Evolutionary conservation across 2,113 vertebrate genomes (phyloP), one percentile per base, ranked within the genome.

Genomic region (Meleagris gallopavo): DNA sequence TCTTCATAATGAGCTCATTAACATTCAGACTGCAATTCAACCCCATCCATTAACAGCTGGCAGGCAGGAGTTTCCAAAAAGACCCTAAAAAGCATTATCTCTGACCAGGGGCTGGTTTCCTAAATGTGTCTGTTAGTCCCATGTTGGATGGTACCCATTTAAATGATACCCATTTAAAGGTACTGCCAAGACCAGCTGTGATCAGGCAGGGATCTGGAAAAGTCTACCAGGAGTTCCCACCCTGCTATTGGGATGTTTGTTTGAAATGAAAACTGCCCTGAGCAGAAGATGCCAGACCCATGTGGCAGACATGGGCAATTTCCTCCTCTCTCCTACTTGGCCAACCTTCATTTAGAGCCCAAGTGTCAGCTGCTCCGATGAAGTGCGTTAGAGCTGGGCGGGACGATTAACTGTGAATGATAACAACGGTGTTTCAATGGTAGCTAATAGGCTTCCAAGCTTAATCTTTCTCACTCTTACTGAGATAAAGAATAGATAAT

Each of bases 1-100:
- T 7, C 55, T 84, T 97, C 92, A 91, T 96, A 97, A 96, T 90
- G 93, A 78, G 62, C 85, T 95, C 92, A 95, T 97, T 96, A 97
- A 94, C 93, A 95, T 96, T 95, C 90, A 83, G 86, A 60, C 70
- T 67, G 90, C 86, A 86, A 78, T 95, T 83, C 74, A 84, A 80
- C 83, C 66, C 79, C 82, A 93, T 95, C 95, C 87, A 94, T 97
- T 95, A 97, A 93, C 89, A 96, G 71, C 92, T 95, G 92, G 87
- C 94, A 93, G 95, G 65, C 81, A 86, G n/a, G 27, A 94, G 11
- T 90, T 88, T 86, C 74, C 87, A 85, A 81, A 89, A 94, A 92
- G 77, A 86, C 73, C 94, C 67, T 65, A 90, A 81, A 80, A 93
- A 94, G 34, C 57, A 64, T 55, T 92, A 83, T 93, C 58, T 45